Base-by-base conservation (phyloP, 2,113 vertebrate species). In the Amblyopsis rosae region DNA sequence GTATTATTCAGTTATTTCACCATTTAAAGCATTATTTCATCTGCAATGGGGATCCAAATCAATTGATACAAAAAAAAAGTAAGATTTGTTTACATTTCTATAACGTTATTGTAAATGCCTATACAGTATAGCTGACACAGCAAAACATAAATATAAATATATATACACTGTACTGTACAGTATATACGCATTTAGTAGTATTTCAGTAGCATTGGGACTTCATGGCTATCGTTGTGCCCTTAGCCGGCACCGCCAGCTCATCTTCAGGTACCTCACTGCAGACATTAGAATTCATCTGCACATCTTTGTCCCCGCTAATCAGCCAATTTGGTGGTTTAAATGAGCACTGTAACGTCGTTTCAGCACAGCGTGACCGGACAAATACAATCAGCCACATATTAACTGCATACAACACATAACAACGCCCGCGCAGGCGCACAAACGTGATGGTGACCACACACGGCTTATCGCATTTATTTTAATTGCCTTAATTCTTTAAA, bases 301-400 rank as follows among this genome's bases (percentile, higher is more conserved):
- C 15, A 49, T 72, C 73, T 15, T 26, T 13, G 53, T 15, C 49
- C 50, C 1, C 55, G 60, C 75, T 81, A 73, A 82, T 81, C 56
- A 80, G 62, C 53, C 82, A 82, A 76, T 78, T 75, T 71, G 26
- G 41, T 11, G n/a, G 59, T 72, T 69, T 79, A 81, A 82, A 79
- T 76, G 56, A 74, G 76, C 79, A 74, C 61, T 54, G 71, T 63
- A 79, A 76, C 53, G 50, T 70, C 77, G 70, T 80, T 70, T 77
- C 12, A 71, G 76, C 69, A 67, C 74, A 64, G 54, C 75, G 82
- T 71, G 84, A 62, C 54, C 13, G 11, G 75, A 79, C 77, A 81
- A 75, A 73, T 75, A 76, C 62, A 76, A 76, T 77, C 80, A 81
- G 12, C 10, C 60, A 63, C 71, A 77, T 65, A 69, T 46, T 60